Percentiles rank a stretch among this genome's conserved stretches.
phyloP scores from a whole-genome alignment of 2,797 vertebrate species.

The Spinibarbus caldwelli region DNA sequence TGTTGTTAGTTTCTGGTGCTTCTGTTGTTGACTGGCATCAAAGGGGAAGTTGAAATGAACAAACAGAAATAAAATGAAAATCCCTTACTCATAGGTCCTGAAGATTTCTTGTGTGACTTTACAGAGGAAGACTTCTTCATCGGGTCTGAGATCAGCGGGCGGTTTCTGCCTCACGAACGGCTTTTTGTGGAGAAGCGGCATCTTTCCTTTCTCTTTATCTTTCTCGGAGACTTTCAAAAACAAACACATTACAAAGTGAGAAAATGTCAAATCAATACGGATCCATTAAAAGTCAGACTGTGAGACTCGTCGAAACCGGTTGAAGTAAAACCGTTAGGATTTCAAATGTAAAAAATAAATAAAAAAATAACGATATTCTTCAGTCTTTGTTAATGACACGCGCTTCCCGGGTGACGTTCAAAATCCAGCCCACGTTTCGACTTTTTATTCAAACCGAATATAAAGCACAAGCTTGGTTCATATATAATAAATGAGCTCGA shows the following conservation, averaged over 20 bases:
- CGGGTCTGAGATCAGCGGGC: slow-evolving; percentile 87
- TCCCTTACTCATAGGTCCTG: slow-evolving; percentile 91
- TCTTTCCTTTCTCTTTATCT: slow-evolving; percentile 66
- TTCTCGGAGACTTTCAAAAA: slow-evolving; percentile 61
- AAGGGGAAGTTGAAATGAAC: slow-evolving; percentile 24
- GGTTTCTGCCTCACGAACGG: slow-evolving; percentile 88
- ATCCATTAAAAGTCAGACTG: not conserved
- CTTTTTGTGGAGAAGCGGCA: slow-evolving; percentile 96
- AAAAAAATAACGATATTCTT: slow-evolving; percentile 47
- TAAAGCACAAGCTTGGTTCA: not conserved
- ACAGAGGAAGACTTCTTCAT: slow-evolving; percentile 95
- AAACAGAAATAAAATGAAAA: slow-evolving; percentile 1
- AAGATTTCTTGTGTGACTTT: slow-evolving; percentile 95
- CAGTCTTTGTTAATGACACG: slow-evolving; percentile 73
- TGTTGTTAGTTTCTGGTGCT: slow-evolving; percentile 28
- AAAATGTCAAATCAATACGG: not conserved
- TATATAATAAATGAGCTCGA: not conserved
- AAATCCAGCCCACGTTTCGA: slow-evolving; percentile 57
- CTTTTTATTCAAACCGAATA: slow-evolving; percentile 20
- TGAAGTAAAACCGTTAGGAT: slow-evolving; percentile 10
- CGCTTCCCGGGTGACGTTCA: slow-evolving; percentile 69
- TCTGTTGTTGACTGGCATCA: slow-evolving; percentile 15
- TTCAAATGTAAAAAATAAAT: slow-evolving; percentile 47
- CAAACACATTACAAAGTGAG: slow-evolving; percentile 58
- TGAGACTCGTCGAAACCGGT: not conserved